Percentiles rank a stretch among this genome's conserved stretches.
Conservation (phyloP, 1,140 invertebrate genomes). For the Probaryconus sp. region DNA sequence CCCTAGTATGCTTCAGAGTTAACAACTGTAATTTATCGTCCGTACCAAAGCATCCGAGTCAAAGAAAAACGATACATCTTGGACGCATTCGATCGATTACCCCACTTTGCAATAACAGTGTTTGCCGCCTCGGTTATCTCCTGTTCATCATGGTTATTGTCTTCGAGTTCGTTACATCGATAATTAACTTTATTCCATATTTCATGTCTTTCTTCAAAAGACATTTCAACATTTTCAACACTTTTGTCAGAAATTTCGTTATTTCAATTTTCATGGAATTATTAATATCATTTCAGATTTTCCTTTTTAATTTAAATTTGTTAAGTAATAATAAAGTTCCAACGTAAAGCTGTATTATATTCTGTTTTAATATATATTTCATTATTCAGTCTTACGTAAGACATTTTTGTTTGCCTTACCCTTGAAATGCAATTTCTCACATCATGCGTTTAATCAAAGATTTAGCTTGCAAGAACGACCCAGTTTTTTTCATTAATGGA, state of each 20-base stretch:
- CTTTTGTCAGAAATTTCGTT: background rate
- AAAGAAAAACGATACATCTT: conserved; percentile 57
- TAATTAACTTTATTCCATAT: conserved; percentile 17
- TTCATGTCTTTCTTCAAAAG: background rate
- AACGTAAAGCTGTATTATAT: too few relatives aligned
- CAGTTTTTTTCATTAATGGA: conserved; percentile 49
- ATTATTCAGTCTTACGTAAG: conserved; percentile 9
- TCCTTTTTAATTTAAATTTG: too few relatives aligned
- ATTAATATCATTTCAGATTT: too few relatives aligned
- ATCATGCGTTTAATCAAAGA: conserved; percentile 32
- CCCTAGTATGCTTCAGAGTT: conserved; percentile 46
- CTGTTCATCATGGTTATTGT: conserved; percentile 43
- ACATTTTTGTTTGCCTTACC: conserved; percentile 8
- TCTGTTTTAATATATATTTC: background rate
- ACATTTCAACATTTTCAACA: background rate
- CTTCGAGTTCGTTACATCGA: conserved; percentile 17
- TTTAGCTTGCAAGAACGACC: conserved; percentile 41
- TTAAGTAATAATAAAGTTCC: too few relatives aligned
- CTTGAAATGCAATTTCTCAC: conserved; percentile 34
- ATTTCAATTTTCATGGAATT: too few relatives aligned
- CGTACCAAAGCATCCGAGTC: conserved; percentile 50
- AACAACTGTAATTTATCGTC: conserved; percentile 53
- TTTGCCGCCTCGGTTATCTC: conserved; percentile 32
- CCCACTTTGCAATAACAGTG: conserved; percentile 48
- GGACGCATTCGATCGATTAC: conserved; percentile 50